These are phyloP conservation scores for Falco cherrug DNA, from an alignment of 2,797 vertebrate species.

Conservation along the genomic window DNA sequence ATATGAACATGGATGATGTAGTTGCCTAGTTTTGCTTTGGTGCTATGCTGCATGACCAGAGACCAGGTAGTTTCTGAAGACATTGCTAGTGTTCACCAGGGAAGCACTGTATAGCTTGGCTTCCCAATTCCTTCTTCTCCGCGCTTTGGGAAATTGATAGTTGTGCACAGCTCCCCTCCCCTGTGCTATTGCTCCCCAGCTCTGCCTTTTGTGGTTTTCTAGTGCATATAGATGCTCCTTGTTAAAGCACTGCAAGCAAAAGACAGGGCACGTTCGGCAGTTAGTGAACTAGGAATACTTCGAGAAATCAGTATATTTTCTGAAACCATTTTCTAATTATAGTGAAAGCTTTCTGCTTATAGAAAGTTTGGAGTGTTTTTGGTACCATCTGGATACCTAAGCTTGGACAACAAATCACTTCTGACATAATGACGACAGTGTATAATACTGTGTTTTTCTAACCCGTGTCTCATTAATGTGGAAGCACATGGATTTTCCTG, in stretches of 20 bases:
- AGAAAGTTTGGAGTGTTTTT: constrained; percentile 44
- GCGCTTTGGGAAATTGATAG: accelerated
- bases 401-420: constrained; percentile 56
- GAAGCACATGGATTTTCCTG: constrained; percentile 62
- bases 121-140: not conserved
- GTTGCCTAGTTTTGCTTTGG: not conserved
- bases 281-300: not conserved
- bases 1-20: not conserved
- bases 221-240: not conserved
- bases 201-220: not conserved
- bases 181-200: not conserved
- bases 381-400: constrained; percentile 56
- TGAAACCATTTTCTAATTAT: constrained; percentile 41
- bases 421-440: constrained; percentile 28
- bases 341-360: constrained; percentile 24
- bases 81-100: not conserved
- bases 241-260: not conserved
- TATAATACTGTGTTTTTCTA: constrained; percentile 47
- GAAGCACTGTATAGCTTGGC: not conserved
- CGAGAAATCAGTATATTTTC: not conserved
- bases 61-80: not conserved
- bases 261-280: not conserved
- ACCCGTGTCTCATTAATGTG: constrained; percentile 41
- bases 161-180: not conserved
- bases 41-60: not conserved